Evolutionary conservation across 2,113 vertebrate genomes (phyloP).

Genomic region (rat (Rattus norvegicus)): DNA sequence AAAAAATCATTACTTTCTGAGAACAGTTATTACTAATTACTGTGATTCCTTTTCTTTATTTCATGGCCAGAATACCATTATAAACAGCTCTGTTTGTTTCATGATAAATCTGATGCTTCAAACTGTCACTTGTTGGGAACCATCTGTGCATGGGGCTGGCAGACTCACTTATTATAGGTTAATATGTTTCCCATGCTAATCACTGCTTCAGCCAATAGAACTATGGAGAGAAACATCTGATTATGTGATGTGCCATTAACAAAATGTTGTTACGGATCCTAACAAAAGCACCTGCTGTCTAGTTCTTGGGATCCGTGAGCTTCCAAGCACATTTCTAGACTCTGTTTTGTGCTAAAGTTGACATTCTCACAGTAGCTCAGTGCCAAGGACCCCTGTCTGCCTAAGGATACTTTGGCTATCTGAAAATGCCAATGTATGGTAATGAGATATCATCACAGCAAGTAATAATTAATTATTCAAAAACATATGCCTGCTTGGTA

Average conservation of each 20-base stretch:
- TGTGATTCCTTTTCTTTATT: slow-evolving; percentile 33
- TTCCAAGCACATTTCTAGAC: slow-evolving; percentile 53
- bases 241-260: slow-evolving; percentile 53
- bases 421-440: slow-evolving; percentile 73
- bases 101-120: slow-evolving; percentile 70
- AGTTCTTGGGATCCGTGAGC: slow-evolving; percentile 48
- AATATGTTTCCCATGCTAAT: slow-evolving; percentile 71
- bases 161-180: slow-evolving; percentile 53
- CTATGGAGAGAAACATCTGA: slow-evolving; percentile 58
- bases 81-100: slow-evolving; percentile 65
- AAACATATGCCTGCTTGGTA: slow-evolving; percentile 72
- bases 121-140: slow-evolving; percentile 69
- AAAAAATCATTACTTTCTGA: slow-evolving; percentile 19
- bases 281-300: slow-evolving; percentile 61
- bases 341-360: slow-evolving; percentile 50
- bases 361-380: slow-evolving; percentile 9
- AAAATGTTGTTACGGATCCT: slow-evolving; percentile 68
- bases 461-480: slow-evolving; percentile 73
- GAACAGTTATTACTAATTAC: slow-evolving; percentile 13
- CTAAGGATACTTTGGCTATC: slow-evolving; percentile 48
- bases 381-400: slow-evolving; percentile 56
- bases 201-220: slow-evolving; percentile 76
- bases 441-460: slow-evolving; percentile 64
- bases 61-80: background rate
- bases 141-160: slow-evolving; percentile 70